Base-by-base conservation (phyloP, 2,113 vertebrate species). In the Fregata magnificens region DNA sequence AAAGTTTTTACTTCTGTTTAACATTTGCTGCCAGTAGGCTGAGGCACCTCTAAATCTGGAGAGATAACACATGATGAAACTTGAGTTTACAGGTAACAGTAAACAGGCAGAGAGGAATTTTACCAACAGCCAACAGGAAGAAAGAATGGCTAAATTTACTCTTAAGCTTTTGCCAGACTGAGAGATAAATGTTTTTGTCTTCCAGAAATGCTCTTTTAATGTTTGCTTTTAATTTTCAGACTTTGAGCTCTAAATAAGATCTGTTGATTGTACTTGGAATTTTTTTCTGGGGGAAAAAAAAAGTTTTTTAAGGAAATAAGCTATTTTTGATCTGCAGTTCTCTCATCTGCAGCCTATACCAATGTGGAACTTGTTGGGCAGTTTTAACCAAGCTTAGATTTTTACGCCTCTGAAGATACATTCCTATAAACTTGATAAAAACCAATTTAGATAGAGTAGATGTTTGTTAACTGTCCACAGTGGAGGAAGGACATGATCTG, bases 401-500 rank as follows among this genome's bases (percentile, higher is more conserved):
- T 40, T 74, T 52, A 24, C 22, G 32, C 2, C 9, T 62, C 18
- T 79, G 45, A 66, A 82, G 50, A 6, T 36, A 18, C 1, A 3
- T 62, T 82, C 32, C 49, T 53, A 6, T 40, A 53, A 63, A 4
- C 21, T 76, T 93, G 3, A 45, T 40, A 63, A 72, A 73, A 55
- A 25, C 0, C 4, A 28, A 0, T 67, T 53, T 58, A 62, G 47
- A 6, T 44, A 28, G 11, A 69, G 53, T 32, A 67, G 24, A 2
- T 55, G n/a, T 7, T 67, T 90, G 29, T 86, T 63, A 50, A 44
- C 32, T 36, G 5, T 76, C 12, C 3, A 2, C 22, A 11, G 6
- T 61, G 44, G 72, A 13, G 25, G 16, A 73, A 34, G 20, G 9
- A 67, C 1, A 0, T 52, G 66, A 3, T 0, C 10, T 86, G 7